Percentiles rank a stretch among this genome's conserved stretches.
Evolutionary conservation across 2,888 invertebrate species (phyloP).

Genomic region (Dioctria rufipes): DNA sequence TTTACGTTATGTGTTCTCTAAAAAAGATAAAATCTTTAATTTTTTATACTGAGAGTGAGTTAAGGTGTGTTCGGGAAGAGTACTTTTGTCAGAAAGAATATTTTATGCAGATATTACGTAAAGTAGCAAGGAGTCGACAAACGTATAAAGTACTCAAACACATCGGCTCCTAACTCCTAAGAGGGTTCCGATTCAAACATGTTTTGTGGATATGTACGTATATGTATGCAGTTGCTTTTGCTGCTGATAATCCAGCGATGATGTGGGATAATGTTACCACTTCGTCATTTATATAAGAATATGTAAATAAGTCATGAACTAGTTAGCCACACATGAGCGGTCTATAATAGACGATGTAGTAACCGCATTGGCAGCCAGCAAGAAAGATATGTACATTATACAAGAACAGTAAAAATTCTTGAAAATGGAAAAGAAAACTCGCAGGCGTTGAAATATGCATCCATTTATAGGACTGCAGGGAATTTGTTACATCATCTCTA

Average conservation of each 20-base stretch:
- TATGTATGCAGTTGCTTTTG: not conserved
- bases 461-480: not conserved
- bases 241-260: not conserved
- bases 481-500: not conserved
- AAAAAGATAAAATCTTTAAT: no score
- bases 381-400: conserved; percentile 25
- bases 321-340: conserved; percentile 56
- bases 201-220: not conserved
- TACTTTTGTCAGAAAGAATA: not conserved
- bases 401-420: conserved; percentile 55
- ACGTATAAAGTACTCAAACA: not conserved
- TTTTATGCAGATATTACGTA: not conserved
- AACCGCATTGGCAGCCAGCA: conserved; percentile 53
- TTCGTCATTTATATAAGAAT: not conserved
- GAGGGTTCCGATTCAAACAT: not conserved
- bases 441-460: not conserved
- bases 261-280: not conserved
- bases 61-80: no score
- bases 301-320: conserved; percentile 39
- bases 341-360: conserved; percentile 53
- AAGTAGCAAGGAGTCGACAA: not conserved
- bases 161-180: not conserved
- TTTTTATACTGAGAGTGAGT: no score
- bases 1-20: not conserved
- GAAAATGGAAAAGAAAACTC: conserved; percentile 20